Evolutionary conservation across 2,888 invertebrate species (phyloP).

Genomic region (Drosophila conformis): DNA sequence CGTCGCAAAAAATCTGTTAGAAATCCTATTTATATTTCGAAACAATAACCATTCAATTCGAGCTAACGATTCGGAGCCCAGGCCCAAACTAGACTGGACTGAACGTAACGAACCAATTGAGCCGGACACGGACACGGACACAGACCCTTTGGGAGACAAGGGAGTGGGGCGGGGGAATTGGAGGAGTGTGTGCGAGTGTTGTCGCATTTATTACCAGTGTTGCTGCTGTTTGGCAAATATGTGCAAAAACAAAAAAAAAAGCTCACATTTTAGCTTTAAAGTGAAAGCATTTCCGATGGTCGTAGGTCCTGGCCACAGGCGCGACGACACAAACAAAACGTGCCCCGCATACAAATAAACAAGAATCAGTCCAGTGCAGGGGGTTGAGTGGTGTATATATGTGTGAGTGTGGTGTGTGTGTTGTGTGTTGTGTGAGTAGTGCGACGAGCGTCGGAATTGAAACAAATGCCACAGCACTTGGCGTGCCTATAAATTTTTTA

Average conservation of each 20-base stretch:
- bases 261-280: conserved; percentile 63
- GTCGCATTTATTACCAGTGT: conserved; percentile 77
- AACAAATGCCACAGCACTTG: conserved; percentile 73
- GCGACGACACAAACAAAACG: conserved; percentile 81
- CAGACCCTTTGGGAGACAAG: conserved; percentile 23
- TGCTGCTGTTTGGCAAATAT: conserved; percentile 59
- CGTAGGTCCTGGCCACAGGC: conserved; percentile 68
- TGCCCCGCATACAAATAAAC: conserved; percentile 78
- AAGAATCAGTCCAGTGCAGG: conserved; percentile 39
- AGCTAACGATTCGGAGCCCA: conserved; percentile 72
- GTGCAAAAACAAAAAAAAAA: conserved; percentile 49
- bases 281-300: conserved; percentile 70
- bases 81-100: conserved; percentile 26
- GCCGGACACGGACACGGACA: conserved; percentile 53
- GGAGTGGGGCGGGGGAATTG: neutral
- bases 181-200: conserved; percentile 38
- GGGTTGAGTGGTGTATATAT: neutral
- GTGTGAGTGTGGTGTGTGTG: conserved; percentile 29
- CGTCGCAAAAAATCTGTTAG: conserved; percentile 66
- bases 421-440: conserved; percentile 26
- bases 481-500: conserved; percentile 78
- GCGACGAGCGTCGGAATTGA: conserved; percentile 61
- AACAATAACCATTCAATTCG: conserved; percentile 80
- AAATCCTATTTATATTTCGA: conserved; percentile 80
- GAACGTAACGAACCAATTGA: conserved; percentile 77